Base-by-base conservation (phyloP, 2,888 invertebrate species). In the Drosophila sordidapex region DNA sequence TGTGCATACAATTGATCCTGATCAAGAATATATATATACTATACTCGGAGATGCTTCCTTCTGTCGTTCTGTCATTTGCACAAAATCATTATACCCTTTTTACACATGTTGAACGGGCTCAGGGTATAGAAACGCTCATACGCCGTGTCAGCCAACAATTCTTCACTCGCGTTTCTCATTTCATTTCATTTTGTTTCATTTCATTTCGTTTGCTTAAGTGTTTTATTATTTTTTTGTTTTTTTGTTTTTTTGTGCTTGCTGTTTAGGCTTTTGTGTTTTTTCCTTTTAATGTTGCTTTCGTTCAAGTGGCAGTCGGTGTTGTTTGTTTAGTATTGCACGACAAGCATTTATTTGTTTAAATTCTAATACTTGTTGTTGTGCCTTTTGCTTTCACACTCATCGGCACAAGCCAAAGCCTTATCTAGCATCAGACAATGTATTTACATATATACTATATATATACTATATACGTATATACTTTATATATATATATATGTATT, bases 191-290 rank as follows among this genome's bases (percentile, higher is more conserved):
- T 65, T 67, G 48, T 64, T 83, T 68, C 46, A 72, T 70, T 66
- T 75, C 58, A 56, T 63, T 76, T 64, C 73, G 79, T 87, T 87
- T 87, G 86, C 52, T 86, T 86, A 87, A 83, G 79, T 85, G 88
- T 86, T 87, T 77, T 70, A 48, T 70, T 56, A 40, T 62, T 66
- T 31, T 43, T 29, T 52, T 8, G 48, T 40, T 21, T 21, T 21
- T 21, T 21, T 21, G 1, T 21, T 21, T 1, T 21, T 21, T 21
- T 7, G 40, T 58, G 49, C 48, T 65, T 77, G 52, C 35, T 65
- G 49, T 56, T 67, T 56, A 15, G 46, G 46, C 36, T 33, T 27
- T 61, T 49, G 35, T 56, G 31, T 59, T 74, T 48, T 76, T 67
- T 57, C 56, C 60, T 53, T 68, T 67, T 43, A 63, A 66, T 77